A percentile compares a stretch with the other conserved stretches of the same genome.
These are phyloP conservation scores for Vespertilio murinus DNA, from an alignment of 2,797 vertebrate genomes.

Conservation along the genomic window DNA sequence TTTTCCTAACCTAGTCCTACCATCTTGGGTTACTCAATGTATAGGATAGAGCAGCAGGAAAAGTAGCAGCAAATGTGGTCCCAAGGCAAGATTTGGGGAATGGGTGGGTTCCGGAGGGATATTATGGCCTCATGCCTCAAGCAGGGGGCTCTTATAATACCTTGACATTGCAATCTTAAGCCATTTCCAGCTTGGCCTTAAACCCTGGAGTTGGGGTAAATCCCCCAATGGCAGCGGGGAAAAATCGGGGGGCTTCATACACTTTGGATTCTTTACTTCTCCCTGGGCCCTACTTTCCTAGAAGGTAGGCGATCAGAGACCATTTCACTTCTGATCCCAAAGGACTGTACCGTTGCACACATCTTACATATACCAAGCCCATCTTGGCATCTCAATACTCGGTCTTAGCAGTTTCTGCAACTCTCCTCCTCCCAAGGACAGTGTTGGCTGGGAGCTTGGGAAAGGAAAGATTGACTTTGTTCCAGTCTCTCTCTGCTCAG, in stretches of 20 bases:
- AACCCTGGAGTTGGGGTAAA: slow-evolving; percentile 50
- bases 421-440: slow-evolving; percentile 74
- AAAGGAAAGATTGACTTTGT: slow-evolving; percentile 75
- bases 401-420: slow-evolving; percentile 76
- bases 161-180: slow-evolving; percentile 67
- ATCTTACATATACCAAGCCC: slow-evolving; percentile 55
- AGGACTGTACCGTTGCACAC: slow-evolving; percentile 60
- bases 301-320: slow-evolving; percentile 37
- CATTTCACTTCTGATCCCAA: slow-evolving; percentile 65
- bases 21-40: slow-evolving; percentile 85
- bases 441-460: slow-evolving; percentile 76
- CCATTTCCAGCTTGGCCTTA: slow-evolving; percentile 61
- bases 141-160: slow-evolving; percentile 63
- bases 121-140: slow-evolving; percentile 72
- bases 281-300: slow-evolving; percentile 53
- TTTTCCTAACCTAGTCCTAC: slow-evolving; percentile 86
- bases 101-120: slow-evolving; percentile 73
- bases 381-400: slow-evolving; percentile 77
- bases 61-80: slow-evolving; percentile 92
- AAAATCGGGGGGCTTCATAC: neutral
- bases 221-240: slow-evolving; percentile 48
- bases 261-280: slow-evolving; percentile 52
- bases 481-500: slow-evolving; percentile 79
- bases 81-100: slow-evolving; percentile 82
- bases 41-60: slow-evolving; percentile 90